A percentile compares a stretch with the other conserved stretches of the same genome.
Evolutionary conservation across 2,888 invertebrate genomes (phyloP).

Genomic region (Glomeris marginata): DNA sequence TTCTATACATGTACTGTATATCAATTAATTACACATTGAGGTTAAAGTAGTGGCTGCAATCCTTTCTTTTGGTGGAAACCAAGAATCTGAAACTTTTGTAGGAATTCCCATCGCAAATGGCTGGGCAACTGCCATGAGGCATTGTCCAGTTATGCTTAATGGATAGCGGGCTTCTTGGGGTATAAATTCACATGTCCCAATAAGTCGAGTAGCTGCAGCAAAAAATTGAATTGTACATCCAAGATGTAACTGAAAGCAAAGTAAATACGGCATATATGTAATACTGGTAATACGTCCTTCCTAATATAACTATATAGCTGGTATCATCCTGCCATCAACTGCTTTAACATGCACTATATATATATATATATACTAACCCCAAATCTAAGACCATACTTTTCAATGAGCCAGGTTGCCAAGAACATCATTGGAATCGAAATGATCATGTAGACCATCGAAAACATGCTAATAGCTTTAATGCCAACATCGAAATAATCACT

Average conservation of each 20-base stretch:
- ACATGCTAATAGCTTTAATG: slow-evolving; percentile 4
- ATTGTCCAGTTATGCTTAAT: slow-evolving; percentile 30
- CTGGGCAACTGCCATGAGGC: slow-evolving; percentile 34
- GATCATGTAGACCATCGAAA: slow-evolving; percentile 8
- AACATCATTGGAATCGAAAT: slow-evolving; percentile 4
- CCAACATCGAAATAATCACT: slow-evolving; percentile 7
- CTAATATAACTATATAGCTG: no score
- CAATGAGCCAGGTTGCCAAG: slow-evolving; percentile 6
- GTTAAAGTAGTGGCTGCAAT: slow-evolving; percentile 3
- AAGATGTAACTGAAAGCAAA: no score
- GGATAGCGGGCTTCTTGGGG: slow-evolving; percentile 19
- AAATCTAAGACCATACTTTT: slow-evolving; percentile 7
- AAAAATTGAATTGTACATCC: slow-evolving; percentile 1
- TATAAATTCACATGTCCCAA: not conserved
- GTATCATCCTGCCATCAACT: no score
- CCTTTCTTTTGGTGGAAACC: slow-evolving; percentile 25
- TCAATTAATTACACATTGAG: slow-evolving; percentile 11
- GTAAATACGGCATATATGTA: no score
- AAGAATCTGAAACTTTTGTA: slow-evolving; percentile 32
- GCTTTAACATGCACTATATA: not conserved
- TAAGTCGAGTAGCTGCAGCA: slow-evolving; percentile 2
- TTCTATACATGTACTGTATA: no score
- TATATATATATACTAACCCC: slow-evolving; percentile 2
- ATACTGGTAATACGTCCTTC: no score
- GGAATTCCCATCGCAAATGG: slow-evolving; percentile 37